phyloP scores from a whole-genome alignment of 2,113 vertebrate species.

The Cyanoliseus patagonus region DNA sequence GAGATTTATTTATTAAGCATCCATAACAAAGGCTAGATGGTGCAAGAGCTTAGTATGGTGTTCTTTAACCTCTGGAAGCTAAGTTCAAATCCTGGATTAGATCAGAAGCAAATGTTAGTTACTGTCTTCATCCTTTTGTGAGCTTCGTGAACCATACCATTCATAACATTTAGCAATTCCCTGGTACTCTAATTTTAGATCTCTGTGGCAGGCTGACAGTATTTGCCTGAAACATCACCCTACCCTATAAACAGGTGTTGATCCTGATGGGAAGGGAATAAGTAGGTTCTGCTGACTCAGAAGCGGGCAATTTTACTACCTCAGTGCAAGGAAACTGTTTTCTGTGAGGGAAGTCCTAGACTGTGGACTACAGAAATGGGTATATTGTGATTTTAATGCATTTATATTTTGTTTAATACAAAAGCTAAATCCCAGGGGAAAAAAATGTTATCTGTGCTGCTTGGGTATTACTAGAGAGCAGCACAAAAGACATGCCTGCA shows the following conservation, averaged over 20 bases:
- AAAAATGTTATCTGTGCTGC: background rate
- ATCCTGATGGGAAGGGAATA: constrained; percentile 55
- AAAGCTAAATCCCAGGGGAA: background rate
- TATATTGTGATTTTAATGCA: background rate
- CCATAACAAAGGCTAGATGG: constrained; percentile 31
- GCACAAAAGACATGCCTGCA: background rate
- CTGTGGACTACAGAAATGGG: background rate
- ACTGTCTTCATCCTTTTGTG: constrained; percentile 60
- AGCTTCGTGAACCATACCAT: constrained; percentile 58
- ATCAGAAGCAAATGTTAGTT: constrained; percentile 59
- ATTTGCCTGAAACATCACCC: constrained; percentile 52
- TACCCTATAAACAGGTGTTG: constrained; percentile 53
- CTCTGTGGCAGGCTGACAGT: constrained; percentile 32
- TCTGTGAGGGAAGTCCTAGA: background rate
- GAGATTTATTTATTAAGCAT: constrained; percentile 29
- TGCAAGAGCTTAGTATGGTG: constrained; percentile 25
- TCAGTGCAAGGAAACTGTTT: background rate
- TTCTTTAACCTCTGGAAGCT: constrained; percentile 52
- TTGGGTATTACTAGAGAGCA: background rate
- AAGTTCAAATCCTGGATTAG: constrained; percentile 50
- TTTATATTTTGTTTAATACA: background rate
- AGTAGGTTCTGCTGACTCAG: constrained; percentile 67
- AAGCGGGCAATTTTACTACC: constrained; percentile 33
- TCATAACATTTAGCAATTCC: constrained; percentile 67
- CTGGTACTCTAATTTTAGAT: constrained; percentile 59